phyloP scores from a whole-genome alignment of 2,888 invertebrate species.

The Gonocerus acuteangulatus region DNA sequence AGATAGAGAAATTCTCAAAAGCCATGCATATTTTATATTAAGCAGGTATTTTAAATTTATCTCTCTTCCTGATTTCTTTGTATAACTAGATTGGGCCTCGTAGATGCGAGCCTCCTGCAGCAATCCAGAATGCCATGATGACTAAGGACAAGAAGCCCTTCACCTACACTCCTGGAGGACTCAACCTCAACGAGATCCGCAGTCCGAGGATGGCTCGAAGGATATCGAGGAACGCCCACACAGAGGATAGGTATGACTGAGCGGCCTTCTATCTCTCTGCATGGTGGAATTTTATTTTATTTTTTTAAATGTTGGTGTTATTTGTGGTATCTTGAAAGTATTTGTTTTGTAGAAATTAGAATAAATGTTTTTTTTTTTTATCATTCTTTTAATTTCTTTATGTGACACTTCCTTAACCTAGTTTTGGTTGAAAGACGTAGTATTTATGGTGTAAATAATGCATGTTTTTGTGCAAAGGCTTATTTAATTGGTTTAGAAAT shows the following conservation, averaged over 20 bases:
- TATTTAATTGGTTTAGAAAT: too few species aligned
- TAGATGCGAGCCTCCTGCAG: slow-evolving; percentile 66
- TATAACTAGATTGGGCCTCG: slow-evolving; percentile 39
- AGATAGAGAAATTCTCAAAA: too few species aligned
- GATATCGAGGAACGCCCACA: slow-evolving; percentile 52
- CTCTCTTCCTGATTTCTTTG: too few species aligned
- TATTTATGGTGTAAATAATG: too few species aligned
- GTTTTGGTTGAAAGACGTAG: too few species aligned
- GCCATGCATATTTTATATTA: too few species aligned
- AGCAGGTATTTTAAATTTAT: too few species aligned
- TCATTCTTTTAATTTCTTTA: neutral
- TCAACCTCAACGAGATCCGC: slow-evolving; percentile 81
- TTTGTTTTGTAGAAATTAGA: neutral
- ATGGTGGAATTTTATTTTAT: neutral
- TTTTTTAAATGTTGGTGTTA: neutral
- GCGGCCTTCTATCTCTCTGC: too few species aligned
- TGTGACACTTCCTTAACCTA: too few species aligned
- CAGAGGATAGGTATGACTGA: slow-evolving; percentile 35
- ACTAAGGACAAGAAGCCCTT: slow-evolving; percentile 94
- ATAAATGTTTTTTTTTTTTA: neutral
- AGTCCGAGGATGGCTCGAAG: slow-evolving; percentile 84
- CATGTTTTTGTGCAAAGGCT: too few species aligned
- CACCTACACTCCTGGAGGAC: slow-evolving; percentile 90
- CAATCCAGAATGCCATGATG: slow-evolving; percentile 89
- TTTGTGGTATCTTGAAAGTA: neutral